Conservation (phyloP, 2,888 invertebrate genomes). For the Actias luna region DNA sequence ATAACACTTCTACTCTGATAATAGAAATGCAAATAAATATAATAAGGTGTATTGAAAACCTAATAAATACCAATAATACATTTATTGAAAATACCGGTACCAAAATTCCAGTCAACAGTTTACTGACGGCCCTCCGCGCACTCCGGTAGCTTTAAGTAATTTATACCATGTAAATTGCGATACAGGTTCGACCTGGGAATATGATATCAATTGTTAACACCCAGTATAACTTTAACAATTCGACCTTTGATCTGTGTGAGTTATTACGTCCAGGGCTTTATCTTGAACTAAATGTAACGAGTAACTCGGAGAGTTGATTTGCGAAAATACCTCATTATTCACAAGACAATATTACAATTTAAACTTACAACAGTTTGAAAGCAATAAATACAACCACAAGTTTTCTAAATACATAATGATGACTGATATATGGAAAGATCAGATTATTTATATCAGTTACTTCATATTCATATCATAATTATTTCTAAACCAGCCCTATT, state of each 20-base stretch:
- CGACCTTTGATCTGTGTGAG: conserved; percentile 36
- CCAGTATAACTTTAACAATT: conserved; percentile 31
- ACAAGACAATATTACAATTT: not conserved
- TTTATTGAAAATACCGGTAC: not conserved
- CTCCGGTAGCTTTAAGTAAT: conserved; percentile 45
- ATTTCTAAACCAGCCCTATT: no score
- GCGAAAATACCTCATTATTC: not conserved
- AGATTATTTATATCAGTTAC: no score
- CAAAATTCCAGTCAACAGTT: conserved; percentile 10
- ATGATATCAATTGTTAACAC: conserved; percentile 38
- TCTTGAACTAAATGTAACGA: conserved; percentile 6
- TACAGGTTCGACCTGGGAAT: conserved; percentile 32
- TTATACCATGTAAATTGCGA: conserved; percentile 43
- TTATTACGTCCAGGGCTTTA: conserved; percentile 35
- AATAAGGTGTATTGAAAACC: not conserved
- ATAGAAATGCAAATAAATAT: not conserved
- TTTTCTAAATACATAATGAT: not conserved
- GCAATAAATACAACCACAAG: not conserved
- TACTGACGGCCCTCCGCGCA: conserved; percentile 32
- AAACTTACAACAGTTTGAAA: not conserved
- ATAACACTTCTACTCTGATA: not conserved
- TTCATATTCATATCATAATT: no score
- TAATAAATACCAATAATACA: not conserved
- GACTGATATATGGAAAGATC: not conserved
- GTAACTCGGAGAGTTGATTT: not conserved